These are phyloP conservation scores for Otocyon megalotis DNA, from an alignment of 2,113 vertebrate species.

Conservation along the genomic window DNA sequence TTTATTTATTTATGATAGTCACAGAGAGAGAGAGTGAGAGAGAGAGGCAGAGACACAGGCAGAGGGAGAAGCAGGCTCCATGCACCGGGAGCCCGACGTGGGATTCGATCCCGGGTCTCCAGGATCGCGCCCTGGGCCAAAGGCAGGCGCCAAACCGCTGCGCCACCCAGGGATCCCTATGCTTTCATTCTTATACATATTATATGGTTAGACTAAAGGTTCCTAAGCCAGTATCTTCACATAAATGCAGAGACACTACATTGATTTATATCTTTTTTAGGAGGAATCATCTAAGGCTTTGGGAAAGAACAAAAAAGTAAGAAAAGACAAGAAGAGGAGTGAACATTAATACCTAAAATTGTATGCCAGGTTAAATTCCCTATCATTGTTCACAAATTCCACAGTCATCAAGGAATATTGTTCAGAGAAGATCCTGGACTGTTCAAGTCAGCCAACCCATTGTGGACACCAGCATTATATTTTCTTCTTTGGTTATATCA, in stretches of 20 bases:
- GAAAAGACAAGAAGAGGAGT: constrained; percentile 88
- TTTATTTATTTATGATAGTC: too few relatives aligned
- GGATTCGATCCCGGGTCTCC: too few relatives aligned
- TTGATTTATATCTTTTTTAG: constrained; percentile 82
- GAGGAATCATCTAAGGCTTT: constrained; percentile 86
- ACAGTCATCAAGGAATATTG: constrained; percentile 12
- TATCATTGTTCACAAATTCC: constrained; percentile 62
- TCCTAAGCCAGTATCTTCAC: neutral
- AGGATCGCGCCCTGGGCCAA: too few relatives aligned
- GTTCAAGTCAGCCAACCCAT: neutral
- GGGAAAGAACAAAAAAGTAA: constrained; percentile 87
- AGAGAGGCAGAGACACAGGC: too few relatives aligned
- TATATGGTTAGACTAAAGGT: neutral
- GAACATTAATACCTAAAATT: constrained; percentile 83
- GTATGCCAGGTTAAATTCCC: constrained; percentile 67
- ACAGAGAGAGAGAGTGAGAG: too few relatives aligned
- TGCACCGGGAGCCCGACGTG: too few relatives aligned
- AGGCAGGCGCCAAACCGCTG: too few relatives aligned
- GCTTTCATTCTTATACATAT: neutral
- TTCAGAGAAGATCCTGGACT: constrained; percentile 51
- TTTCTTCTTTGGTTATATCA: constrained; percentile 74
- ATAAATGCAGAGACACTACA: neutral
- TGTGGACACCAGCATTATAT: constrained; percentile 59
- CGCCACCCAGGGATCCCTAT: too few relatives aligned
- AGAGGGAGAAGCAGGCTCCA: too few relatives aligned